Base-by-base conservation (phyloP, 2,888 invertebrate genomes). In the Agonopterix alstromeriana region DNA sequence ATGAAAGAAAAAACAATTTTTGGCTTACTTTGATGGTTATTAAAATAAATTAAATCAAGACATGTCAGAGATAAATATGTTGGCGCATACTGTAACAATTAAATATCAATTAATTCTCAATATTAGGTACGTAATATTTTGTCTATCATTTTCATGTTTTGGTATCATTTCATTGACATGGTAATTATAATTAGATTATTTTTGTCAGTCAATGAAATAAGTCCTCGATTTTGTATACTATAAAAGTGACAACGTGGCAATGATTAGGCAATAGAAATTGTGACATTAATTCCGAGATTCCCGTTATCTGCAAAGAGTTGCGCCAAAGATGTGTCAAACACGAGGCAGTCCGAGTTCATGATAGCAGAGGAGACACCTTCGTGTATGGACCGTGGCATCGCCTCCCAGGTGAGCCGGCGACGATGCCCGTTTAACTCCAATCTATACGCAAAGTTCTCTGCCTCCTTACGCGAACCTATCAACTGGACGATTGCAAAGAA, bases 261-360 rank as follows among this genome's bases (percentile, higher is more conserved):
- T 58, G 57, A 67, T 91, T 91, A 95, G 87, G 95, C 95, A 91
- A 95, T 94, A 61, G 97, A 97, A 85, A 99, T 99, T 78, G 99
- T 99, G 71, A 99, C 99, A 90, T 99, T 99, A 70, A 99, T 99
- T 67, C 98, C 99, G 61, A 99, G 92, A 88, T 99, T 99, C 44
- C 99, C 99, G 85, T 98, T 99, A 78, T 99, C 99, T 48, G 99
- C 98, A 90, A 99, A 99, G 53, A 98, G 91, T 86, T 98, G 97
- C 56, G 99, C 99, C 74, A 98, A 97, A 59, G 97, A 96, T 48
- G 98, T 98, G 83, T 99, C 99, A 87, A 99, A 99, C 55, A 99
- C 98, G 55, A 99, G 92, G 79, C 99, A 99, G 90, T 99, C 99
- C 17, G 98, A 98, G 76, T 97, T 98, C 87, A 97, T 93, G 68